Percentiles rank a stretch among this genome's conserved stretches.
phyloP scores from a whole-genome alignment of 2,113 vertebrate genomes.

The Tapirus terrestris region DNA sequence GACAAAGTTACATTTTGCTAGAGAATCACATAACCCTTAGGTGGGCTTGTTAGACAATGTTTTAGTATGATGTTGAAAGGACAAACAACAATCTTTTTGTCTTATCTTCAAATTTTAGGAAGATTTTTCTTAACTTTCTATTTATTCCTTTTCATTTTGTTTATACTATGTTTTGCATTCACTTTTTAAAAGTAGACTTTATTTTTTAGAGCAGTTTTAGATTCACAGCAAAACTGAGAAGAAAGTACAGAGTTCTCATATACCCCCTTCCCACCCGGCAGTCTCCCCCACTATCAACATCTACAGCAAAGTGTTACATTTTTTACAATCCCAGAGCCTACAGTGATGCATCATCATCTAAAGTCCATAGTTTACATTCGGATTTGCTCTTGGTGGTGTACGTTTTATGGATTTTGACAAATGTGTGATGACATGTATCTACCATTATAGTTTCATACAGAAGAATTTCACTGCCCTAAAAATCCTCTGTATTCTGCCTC shows the following conservation, averaged over 20 bases:
- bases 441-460: neutral
- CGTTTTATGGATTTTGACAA: neutral
- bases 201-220: neutral
- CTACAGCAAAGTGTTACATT: neutral
- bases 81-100: neutral
- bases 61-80: neutral
- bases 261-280: too few relatives aligned
- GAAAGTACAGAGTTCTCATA: neutral
- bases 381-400: neutral
- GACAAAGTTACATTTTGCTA: neutral
- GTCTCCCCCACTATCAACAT: neutral
- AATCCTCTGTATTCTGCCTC: neutral
- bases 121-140: neutral
- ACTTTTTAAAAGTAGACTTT: neutral
- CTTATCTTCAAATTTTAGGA: neutral
- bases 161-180: neutral
- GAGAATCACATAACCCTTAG: neutral
- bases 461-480: neutral
- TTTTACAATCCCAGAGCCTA: neutral
- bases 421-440: neutral
- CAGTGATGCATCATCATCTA: neutral
- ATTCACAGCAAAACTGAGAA: neutral
- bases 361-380: neutral
- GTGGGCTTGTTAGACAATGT: neutral
- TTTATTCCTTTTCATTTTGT: neutral